Percentiles rank a stretch among this genome's conserved stretches.
Evolutionary conservation across 2,888 invertebrate species (phyloP).

Genomic region (Phyllotreta cruciferae): DNA sequence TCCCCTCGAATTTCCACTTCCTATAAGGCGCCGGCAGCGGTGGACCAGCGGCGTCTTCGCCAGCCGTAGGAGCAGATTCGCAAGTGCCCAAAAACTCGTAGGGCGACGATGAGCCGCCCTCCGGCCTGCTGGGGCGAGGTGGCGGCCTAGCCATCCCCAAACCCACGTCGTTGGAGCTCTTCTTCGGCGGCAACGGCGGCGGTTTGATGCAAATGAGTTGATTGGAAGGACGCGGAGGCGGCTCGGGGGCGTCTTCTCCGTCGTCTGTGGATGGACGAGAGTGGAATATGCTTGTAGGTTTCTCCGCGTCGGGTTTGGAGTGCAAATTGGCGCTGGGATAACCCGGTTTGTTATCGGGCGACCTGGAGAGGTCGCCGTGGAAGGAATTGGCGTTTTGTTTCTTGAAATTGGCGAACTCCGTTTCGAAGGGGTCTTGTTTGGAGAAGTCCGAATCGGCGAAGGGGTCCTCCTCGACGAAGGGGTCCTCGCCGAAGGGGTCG

Average conservation of each 20-base stretch:
- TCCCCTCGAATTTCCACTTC: constrained; percentile 62
- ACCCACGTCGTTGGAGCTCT: constrained; percentile 65
- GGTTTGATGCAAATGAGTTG: constrained; percentile 70
- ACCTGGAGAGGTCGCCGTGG: constrained; percentile 45
- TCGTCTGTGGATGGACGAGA: constrained; percentile 44
- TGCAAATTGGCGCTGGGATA: constrained; percentile 42
- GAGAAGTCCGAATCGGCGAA: constrained; percentile 67
- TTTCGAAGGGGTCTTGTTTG: constrained; percentile 70
- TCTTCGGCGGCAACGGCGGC: constrained; percentile 77
- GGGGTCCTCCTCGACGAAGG: constrained; percentile 75
- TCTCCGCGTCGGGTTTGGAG: constrained; percentile 55
- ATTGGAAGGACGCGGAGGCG: constrained; percentile 73
- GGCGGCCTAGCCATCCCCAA: constrained; percentile 65
- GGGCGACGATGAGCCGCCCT: constrained; percentile 49
- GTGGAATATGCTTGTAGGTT: constrained; percentile 51
- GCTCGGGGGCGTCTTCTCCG: constrained; percentile 65
- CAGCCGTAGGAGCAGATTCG: constrained; percentile 51
- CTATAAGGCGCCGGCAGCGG: constrained; percentile 70
- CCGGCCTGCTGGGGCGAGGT: constrained; percentile 60
- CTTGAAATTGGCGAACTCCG: constrained; percentile 52
- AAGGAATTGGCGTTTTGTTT: constrained; percentile 40
- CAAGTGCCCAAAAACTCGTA: constrained; percentile 66
- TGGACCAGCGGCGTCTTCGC: constrained; percentile 54
- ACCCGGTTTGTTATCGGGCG: constrained; percentile 47
- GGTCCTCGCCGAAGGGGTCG: constrained; percentile 75